Evolutionary conservation across 2,888 invertebrate genomes (phyloP).

Genomic region (Caenorhabditis sp.): DNA sequence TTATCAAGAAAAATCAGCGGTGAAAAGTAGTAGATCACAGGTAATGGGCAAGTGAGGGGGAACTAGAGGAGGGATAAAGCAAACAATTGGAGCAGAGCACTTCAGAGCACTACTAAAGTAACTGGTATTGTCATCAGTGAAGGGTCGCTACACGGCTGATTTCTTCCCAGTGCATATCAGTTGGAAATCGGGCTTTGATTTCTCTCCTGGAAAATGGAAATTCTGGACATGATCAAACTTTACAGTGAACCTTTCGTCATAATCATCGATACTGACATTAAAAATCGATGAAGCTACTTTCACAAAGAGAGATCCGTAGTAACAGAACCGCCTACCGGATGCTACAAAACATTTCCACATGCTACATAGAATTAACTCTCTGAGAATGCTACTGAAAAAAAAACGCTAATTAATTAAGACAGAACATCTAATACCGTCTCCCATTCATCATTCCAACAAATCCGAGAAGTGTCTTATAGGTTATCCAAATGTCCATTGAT

Average conservation of each 20-base stretch:
- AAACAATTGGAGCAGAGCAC: conserved; percentile 25
- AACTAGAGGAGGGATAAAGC: conserved; percentile 24
- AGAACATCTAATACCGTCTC: conserved; percentile 7
- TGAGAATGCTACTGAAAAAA: conserved; percentile 36
- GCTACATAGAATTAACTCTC: conserved; percentile 26
- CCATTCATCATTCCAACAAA: conserved; percentile 48
- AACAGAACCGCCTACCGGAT: conserved; percentile 50
- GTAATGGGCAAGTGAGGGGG: neutral
- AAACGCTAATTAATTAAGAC: neutral
- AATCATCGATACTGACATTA: conserved; percentile 57
- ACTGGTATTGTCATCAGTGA: no score
- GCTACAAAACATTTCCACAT: conserved; percentile 55
- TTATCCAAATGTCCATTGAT: conserved; percentile 62
- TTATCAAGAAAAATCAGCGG: neutral
- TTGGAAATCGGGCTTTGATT: conserved; percentile 36
- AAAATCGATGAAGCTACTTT: conserved; percentile 51
- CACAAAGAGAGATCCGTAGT: conserved; percentile 53
- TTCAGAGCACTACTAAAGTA: no score
- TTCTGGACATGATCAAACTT: neutral
- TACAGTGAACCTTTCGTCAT: conserved; percentile 50
- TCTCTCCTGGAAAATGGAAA: conserved; percentile 22
- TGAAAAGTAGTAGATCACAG: neutral
- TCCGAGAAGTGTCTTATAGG: conserved; percentile 31
- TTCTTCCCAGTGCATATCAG: conserved; percentile 49
- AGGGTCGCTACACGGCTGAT: conserved; percentile 27